phyloP scores from a whole-genome alignment of 2,797 vertebrate genomes.

The Melanogrammus aeglefinus region DNA sequence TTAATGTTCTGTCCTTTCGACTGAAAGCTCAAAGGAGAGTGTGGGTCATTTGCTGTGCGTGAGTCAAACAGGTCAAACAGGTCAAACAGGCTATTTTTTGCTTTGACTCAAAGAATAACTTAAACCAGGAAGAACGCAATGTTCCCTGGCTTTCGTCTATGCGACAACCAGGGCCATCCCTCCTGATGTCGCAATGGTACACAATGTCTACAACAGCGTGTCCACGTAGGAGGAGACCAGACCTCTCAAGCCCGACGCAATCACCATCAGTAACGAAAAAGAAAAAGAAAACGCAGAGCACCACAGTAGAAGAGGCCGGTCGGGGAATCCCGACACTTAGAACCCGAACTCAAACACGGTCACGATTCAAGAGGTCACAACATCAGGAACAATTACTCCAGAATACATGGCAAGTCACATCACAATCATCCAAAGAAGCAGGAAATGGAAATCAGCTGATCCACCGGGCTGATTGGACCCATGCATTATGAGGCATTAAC shows the following conservation, averaged over 20 bases:
- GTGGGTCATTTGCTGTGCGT: neutral
- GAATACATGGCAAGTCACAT: conserved; percentile 79
- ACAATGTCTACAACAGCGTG: too few species aligned
- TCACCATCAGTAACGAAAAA: too few species aligned
- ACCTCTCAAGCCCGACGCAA: too few species aligned
- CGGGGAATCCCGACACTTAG: neutral
- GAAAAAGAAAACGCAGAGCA: conserved; percentile 54
- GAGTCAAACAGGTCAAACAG: neutral
- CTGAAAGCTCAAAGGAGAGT: neutral
- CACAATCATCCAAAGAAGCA: conserved; percentile 68
- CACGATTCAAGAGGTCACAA: conserved; percentile 57
- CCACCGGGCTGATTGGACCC: conserved; percentile 65
- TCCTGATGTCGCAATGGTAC: too few species aligned
- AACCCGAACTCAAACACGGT: conserved; percentile 25
- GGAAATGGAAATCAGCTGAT: conserved; percentile 60
- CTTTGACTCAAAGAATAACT: too few species aligned
- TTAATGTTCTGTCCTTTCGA: too few species aligned
- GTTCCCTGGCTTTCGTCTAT: too few species aligned
- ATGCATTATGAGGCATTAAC: conserved; percentile 80
- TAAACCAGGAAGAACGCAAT: too few species aligned
- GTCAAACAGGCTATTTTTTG: neutral
- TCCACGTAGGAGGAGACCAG: too few species aligned
- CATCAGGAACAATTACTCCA: conserved; percentile 64
- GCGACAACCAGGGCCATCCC: too few species aligned
- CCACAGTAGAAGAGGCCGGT: conserved; percentile 42